These are phyloP conservation scores for Actinia tenebrosa DNA, from an alignment of 64 coral and sea anemone species.

Conservation along the genomic window DNA sequence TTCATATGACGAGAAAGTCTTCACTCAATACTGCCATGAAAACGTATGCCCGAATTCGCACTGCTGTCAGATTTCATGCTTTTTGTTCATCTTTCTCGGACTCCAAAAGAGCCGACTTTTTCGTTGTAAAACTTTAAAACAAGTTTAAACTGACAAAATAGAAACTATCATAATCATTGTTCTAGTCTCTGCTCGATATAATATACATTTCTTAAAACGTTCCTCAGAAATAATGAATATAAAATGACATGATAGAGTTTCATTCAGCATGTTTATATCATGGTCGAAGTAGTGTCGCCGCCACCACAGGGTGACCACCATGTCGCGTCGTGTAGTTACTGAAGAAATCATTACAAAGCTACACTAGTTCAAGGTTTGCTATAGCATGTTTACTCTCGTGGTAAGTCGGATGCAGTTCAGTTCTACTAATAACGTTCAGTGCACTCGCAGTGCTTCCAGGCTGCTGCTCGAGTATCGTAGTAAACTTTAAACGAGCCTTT, in stretches of 20 bases:
- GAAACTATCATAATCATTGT: background rate
- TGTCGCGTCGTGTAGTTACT: too few species aligned
- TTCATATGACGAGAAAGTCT: background rate
- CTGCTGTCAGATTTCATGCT: background rate
- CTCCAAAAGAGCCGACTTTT: background rate
- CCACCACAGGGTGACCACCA: too few species aligned
- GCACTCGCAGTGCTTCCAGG: background rate
- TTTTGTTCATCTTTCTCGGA: background rate
- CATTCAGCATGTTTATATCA: too few species aligned
- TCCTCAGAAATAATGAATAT: too few species aligned
- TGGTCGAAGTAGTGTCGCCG: too few species aligned
- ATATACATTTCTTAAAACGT: too few species aligned
- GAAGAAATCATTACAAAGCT: background rate
- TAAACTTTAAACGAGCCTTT: slow-evolving; percentile 20
- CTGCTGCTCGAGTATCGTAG: slow-evolving; percentile 18
- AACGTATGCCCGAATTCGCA: too few species aligned
- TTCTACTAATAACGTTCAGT: slow-evolving; percentile 6
- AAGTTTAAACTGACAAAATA: background rate
- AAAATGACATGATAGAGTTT: too few species aligned
- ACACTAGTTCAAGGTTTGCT: background rate
- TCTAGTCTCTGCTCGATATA: background rate
- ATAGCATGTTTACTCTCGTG: slow-evolving; percentile 11
- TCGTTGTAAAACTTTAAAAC: background rate
- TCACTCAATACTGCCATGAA: too few species aligned
- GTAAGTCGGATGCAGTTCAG: slow-evolving; percentile 18